phyloP scores from a whole-genome alignment of 2,888 invertebrate genomes.

The Parnassius glacialis region DNA sequence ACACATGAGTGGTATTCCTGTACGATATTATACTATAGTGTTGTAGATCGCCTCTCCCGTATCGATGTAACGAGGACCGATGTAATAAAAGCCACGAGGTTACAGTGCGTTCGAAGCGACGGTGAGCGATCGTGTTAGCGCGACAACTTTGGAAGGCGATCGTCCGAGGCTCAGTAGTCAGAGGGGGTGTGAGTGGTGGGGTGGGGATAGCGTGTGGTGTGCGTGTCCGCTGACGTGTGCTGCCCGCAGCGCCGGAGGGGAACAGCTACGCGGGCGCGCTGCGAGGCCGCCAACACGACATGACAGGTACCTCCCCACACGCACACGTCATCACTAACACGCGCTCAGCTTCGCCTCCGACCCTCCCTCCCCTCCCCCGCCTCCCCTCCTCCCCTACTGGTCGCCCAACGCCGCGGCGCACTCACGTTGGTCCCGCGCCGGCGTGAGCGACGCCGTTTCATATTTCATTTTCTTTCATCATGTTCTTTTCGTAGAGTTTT shows the following conservation, averaged over 20 bases:
- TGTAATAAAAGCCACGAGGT: too few species aligned
- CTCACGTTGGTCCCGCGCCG: constrained; percentile 31
- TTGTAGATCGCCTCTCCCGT: too few species aligned
- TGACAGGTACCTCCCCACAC: constrained; percentile 88
- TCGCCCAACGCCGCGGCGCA: constrained; percentile 26
- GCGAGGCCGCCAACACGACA: constrained; percentile 90
- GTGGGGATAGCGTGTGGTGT: constrained; percentile 7
- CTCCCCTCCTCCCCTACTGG: not conserved
- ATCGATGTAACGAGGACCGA: too few species aligned
- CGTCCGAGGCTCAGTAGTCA: too few species aligned
- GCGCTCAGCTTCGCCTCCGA: constrained; percentile 11
- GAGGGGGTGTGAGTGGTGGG: not conserved
- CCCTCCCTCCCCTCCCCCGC: constrained; percentile 23
- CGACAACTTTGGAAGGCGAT: not conserved
- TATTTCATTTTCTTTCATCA: not conserved
- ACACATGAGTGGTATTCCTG: too few species aligned
- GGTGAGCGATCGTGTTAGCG: not conserved
- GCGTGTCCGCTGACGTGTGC: constrained; percentile 35
- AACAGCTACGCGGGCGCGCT: constrained; percentile 94
- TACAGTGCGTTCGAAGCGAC: not conserved
- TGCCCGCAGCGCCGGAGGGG: constrained; percentile 56
- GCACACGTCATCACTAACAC: not conserved
- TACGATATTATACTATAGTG: too few species aligned
- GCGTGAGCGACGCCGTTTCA: constrained; percentile 1
- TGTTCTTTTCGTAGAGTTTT: not conserved